A percentile compares a stretch with the other conserved stretches of the same genome.
Evolutionary conservation across 2,113 vertebrate species (phyloP).

Genomic region (Cygnus atratus): DNA sequence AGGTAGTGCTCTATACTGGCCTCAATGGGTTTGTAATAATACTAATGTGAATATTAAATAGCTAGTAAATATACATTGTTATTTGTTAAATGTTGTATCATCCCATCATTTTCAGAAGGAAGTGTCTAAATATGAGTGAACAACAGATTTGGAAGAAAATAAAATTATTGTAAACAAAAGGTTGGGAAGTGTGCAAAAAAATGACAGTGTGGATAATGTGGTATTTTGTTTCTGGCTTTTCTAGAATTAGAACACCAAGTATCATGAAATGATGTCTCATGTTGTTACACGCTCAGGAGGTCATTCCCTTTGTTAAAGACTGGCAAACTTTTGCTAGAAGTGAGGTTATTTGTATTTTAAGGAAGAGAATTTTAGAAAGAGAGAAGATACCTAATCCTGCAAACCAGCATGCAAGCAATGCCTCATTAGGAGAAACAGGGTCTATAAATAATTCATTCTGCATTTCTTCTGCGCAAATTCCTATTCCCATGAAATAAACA

Average conservation of each 20-base stretch:
- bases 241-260: background rate
- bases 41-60: slow-evolving; percentile 17
- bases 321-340: background rate
- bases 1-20: background rate
- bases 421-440: background rate
- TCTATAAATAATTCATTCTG: slow-evolving; percentile 10
- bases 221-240: background rate
- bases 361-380: background rate
- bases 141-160: background rate
- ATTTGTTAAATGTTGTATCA: slow-evolving; percentile 10
- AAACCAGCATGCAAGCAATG: background rate
- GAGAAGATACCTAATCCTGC: background rate
- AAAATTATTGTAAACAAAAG: background rate
- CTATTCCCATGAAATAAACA: slow-evolving; percentile 28
- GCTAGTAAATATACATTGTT: slow-evolving; percentile 25
- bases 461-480: background rate
- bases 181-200: background rate
- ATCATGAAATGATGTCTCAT: background rate
- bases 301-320: background rate
- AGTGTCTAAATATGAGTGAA: slow-evolving; percentile 18
- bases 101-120: slow-evolving; percentile 23
- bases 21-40: background rate
- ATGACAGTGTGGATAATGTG: background rate
- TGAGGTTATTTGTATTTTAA: background rate
- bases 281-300: background rate